Base-by-base conservation (phyloP, 2,113 vertebrate genomes). In the Tenebrosternarchus preto region DNA sequence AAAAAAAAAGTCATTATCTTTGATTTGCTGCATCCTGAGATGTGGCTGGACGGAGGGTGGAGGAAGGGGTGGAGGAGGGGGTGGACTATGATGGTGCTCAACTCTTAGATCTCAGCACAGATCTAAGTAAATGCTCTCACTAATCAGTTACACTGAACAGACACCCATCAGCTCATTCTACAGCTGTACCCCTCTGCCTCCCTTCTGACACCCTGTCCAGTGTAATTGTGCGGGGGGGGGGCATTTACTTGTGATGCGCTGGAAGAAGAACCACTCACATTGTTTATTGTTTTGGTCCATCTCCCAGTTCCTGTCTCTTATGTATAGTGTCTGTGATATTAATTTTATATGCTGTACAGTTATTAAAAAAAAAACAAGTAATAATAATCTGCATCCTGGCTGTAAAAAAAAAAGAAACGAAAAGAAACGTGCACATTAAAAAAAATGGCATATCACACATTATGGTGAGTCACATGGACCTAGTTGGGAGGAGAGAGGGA, bases 291-390 rank as follows among this genome's bases (percentile, higher is more conserved):
- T 22, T 22, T 25, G 50, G 67, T 46, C 59, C 43, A 2, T 63
- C 36, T 4, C 73, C 46, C 68, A 68, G 67, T 79, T 83, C 78
- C 79, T 82, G 75, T 72, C 63, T 86, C 73, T 64, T 86, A 33
- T 93, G 90, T 90, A 91, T 84, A 91, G 86, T 85, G 63, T 88
- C 85, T 79, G 82, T 88, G 89, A 81, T 89, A 87, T 75, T 89
- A 80, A 88, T 88, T 91, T 91, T 91, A 88, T 88, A 90, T 86
- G 83, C 82, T 93, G 92, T 93, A 92, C 92, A 92, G 90, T 88
- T 89, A 87, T 88, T 90, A 85, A 83, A 89, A 77, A n/a, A n/a
- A n/a, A 84, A 61, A 86, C 87, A 71, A 80, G 39, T 84, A 88
- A 79, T 79, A 87, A 84, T 85, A 86, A 80, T 71, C 77, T 80